Conservation (phyloP, 2,113 vertebrate genomes). For the Acinonyx jubatus region DNA sequence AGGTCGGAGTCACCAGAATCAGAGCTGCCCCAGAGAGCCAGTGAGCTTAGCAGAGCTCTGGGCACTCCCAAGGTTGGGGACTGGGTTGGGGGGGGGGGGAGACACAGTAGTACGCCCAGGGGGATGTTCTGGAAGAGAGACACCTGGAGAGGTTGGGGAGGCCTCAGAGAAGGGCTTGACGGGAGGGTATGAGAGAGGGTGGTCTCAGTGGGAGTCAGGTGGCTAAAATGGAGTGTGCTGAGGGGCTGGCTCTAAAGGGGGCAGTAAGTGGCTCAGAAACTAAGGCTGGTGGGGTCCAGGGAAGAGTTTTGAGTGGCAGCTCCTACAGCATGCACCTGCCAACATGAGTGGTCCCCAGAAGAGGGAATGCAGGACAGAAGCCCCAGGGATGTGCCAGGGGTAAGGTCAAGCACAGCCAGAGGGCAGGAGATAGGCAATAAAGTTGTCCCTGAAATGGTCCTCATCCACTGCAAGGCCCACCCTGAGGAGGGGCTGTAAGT, state of each 20-base stretch:
- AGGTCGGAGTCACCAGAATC: not conserved
- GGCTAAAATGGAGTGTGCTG: too few species aligned
- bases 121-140: not conserved
- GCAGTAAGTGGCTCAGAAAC: too few species aligned
- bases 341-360: fast-evolving
- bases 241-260: too few species aligned
- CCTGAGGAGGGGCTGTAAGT: not conserved
- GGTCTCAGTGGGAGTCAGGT: fast-evolving
- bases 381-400: fast-evolving
- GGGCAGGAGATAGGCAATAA: not conserved
- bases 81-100: not conserved
- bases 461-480: not conserved
- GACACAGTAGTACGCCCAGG: too few species aligned
- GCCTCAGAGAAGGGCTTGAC: not conserved
- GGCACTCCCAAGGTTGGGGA: too few species aligned
- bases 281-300: not conserved
- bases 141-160: not conserved
- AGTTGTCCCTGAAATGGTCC: not conserved
- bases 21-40: not conserved
- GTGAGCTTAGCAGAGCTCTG: not conserved
- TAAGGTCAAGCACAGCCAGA: not conserved
- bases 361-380: not conserved
- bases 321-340: not conserved
- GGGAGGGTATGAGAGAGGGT: not conserved
- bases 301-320: not conserved